Percentiles rank a stretch among this genome's conserved stretches.
Conservation (phyloP, 2,797 vertebrate species). For the Benthosema pterotum region DNA sequence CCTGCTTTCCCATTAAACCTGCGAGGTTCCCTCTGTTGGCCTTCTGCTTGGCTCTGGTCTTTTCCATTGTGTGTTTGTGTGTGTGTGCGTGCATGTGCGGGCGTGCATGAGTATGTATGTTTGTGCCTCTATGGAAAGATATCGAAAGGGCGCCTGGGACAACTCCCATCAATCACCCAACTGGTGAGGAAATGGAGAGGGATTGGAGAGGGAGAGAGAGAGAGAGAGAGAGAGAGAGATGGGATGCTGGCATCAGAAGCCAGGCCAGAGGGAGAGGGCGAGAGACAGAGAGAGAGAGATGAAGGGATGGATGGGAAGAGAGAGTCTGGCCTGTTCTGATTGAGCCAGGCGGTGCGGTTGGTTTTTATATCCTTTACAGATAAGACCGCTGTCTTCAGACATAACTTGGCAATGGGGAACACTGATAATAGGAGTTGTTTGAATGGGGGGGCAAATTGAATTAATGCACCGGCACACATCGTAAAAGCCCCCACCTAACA, state of each 20-base stretch:
- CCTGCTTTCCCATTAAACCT: constrained; percentile 72
- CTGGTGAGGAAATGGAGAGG: constrained; percentile 63
- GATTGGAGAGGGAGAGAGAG: constrained; percentile 58
- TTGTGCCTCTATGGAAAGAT: constrained; percentile 62
- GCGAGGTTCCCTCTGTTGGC: constrained; percentile 54
- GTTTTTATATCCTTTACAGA: constrained; percentile 77
- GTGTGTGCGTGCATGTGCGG: background rate
- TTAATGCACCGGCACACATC: constrained; percentile 76
- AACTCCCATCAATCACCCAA: constrained; percentile 74
- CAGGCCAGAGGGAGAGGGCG: constrained; percentile 44
- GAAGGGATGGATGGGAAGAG: constrained; percentile 60
- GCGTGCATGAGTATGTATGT: background rate
- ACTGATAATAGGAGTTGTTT: constrained; percentile 72
- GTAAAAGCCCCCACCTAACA: constrained; percentile 77
- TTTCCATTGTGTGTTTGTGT: background rate
- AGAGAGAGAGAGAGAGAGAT: constrained; percentile 65
- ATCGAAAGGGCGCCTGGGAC: constrained; percentile 64
- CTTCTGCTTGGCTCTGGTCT: constrained; percentile 53
- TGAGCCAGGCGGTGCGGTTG: constrained; percentile 76
- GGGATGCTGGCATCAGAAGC: constrained; percentile 58
- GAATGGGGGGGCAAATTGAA: constrained; percentile 80
- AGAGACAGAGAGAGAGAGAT: constrained; percentile 38
- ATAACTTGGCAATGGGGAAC: constrained; percentile 68
- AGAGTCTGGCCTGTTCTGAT: constrained; percentile 57
- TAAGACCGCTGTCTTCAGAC: constrained; percentile 74